Conservation (phyloP, 2,888 invertebrate species). For the Nasonia oneida region DNA sequence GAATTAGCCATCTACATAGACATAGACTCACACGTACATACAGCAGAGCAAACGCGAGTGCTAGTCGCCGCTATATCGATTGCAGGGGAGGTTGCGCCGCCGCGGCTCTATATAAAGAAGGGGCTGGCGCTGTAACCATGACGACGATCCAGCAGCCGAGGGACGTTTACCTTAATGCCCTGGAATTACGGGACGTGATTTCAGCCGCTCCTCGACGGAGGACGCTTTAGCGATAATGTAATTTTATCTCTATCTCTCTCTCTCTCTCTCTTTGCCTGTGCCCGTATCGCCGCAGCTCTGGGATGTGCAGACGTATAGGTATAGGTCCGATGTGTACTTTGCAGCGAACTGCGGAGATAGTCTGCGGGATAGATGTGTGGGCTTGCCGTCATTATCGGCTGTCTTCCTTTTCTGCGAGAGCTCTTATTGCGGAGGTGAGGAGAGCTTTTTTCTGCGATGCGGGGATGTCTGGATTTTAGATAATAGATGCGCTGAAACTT, state of each 20-base stretch:
- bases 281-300: neutral
- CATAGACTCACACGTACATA: neutral
- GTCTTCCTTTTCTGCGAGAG: neutral
- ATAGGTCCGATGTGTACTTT: neutral
- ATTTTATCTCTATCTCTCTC: conserved; percentile 73
- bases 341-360: neutral
- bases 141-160: conserved; percentile 71
- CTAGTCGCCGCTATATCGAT: conserved; percentile 46
- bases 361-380: neutral
- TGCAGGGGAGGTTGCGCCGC: conserved; percentile 59
- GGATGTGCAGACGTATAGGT: neutral
- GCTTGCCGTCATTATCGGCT: neutral
- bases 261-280: conserved; percentile 45
- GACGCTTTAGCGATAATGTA: conserved; percentile 77
- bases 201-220: conserved; percentile 69
- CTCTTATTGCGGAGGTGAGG: neutral
- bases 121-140: conserved; percentile 69
- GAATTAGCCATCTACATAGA: neutral
- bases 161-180: conserved; percentile 78
- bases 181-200: conserved; percentile 79
- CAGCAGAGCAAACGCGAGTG: neutral
- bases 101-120: conserved; percentile 52
- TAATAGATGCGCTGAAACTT: too few relatives aligned
- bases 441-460: too few relatives aligned
- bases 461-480: too few relatives aligned